A percentile compares a stretch with the other conserved stretches of the same genome.
Conservation (phyloP, 1,140 invertebrate species). For the Musca domestica region DNA sequence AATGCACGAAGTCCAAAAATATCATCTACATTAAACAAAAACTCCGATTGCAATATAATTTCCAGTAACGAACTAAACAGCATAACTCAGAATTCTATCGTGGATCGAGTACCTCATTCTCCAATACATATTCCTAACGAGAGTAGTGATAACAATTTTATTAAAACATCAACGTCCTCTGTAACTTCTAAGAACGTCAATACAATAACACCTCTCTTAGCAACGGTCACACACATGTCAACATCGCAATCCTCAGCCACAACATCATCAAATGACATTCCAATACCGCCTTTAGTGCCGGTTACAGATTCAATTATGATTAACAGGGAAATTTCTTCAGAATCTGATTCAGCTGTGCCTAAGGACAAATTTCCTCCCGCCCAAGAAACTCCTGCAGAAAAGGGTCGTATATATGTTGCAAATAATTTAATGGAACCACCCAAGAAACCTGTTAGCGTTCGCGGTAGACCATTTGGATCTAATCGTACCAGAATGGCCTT, state of each 20-base stretch:
- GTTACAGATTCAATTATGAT: constrained; percentile 29
- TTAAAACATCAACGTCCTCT: too few relatives aligned
- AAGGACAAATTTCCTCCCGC: neutral
- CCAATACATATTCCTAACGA: neutral
- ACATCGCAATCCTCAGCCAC: too few relatives aligned
- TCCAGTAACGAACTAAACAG: too few relatives aligned
- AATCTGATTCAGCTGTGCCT: neutral
- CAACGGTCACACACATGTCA: too few relatives aligned
- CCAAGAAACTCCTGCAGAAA: constrained; percentile 34
- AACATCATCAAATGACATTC: neutral
- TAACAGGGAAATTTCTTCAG: constrained; percentile 8
- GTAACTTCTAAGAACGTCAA: too few relatives aligned
- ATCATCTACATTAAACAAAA: too few relatives aligned
- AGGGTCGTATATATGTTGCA: constrained; percentile 50
- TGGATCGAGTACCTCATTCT: too few relatives aligned
- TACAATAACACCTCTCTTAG: too few relatives aligned
- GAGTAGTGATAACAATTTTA: neutral
- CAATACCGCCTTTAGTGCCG: constrained; percentile 35
- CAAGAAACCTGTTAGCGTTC: constrained; percentile 31
- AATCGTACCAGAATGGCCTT: constrained; percentile 34
- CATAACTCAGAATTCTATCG: too few relatives aligned
- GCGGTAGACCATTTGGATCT: constrained; percentile 47
- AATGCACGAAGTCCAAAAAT: too few relatives aligned
- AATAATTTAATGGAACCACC: constrained; percentile 39
- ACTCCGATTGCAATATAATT: too few relatives aligned